phyloP scores from a whole-genome alignment of 2,888 invertebrate genomes.

The Caenorhabditis sp. region DNA sequence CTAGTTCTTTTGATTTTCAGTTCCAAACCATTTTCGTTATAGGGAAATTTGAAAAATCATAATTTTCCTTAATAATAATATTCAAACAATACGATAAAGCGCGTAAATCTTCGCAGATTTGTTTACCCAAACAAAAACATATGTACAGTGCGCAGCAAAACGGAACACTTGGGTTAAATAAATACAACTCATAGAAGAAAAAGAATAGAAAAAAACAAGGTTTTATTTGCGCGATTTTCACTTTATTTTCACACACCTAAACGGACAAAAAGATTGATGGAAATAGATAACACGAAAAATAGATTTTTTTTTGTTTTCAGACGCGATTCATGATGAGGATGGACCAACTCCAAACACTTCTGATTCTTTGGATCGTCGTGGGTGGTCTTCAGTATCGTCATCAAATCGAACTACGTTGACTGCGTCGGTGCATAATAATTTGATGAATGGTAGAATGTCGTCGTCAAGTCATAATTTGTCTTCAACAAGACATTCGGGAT shows the following conservation, averaged over 20 bases:
- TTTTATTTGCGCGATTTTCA: slow-evolving; percentile 9
- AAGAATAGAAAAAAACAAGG: neutral
- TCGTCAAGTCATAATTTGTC: slow-evolving; percentile 42
- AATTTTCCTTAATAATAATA: neutral
- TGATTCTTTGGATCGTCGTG: slow-evolving; percentile 41
- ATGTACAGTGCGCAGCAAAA: slow-evolving; percentile 2
- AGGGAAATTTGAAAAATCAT: no score
- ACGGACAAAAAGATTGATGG: neutral
- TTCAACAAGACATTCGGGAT: slow-evolving; percentile 36
- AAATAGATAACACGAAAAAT: neutral
- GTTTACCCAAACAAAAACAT: neutral
- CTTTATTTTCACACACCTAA: slow-evolving; percentile 10
- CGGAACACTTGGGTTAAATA: neutral
- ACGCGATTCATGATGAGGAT: slow-evolving; percentile 42
- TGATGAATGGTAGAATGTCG: slow-evolving; percentile 43
- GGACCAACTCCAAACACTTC: slow-evolving; percentile 9
- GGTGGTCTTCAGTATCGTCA: slow-evolving; percentile 30
- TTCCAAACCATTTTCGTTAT: no score
- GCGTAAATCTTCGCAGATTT: slow-evolving; percentile 18
- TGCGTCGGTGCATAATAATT: slow-evolving; percentile 35
- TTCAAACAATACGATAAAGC: slow-evolving; percentile 25
- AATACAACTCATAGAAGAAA: slow-evolving; percentile 1
- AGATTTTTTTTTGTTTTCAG: slow-evolving; percentile 26
- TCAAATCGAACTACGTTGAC: slow-evolving; percentile 27
- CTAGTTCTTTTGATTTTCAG: no score